Conservation (phyloP, 2,888 invertebrate genomes). For the Microplitis deprimator region DNA sequence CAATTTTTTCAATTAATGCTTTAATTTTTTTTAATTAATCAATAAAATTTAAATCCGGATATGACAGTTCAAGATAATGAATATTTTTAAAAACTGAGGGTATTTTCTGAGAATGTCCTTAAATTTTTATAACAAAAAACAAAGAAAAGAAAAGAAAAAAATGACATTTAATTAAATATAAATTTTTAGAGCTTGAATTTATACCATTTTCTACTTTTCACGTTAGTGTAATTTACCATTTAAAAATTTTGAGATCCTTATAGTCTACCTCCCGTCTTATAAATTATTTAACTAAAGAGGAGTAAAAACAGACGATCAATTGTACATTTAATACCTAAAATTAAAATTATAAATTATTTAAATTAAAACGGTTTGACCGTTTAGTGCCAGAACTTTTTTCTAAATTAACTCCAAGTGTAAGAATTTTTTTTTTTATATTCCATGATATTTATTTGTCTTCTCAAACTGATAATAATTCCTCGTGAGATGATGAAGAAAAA, state of each 20-base stretch:
- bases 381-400: constrained; percentile 27
- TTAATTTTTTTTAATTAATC: too few relatives aligned
- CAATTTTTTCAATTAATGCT: too few relatives aligned
- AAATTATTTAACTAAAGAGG: constrained; percentile 4
- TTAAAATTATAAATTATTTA: not conserved
- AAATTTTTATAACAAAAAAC: not conserved
- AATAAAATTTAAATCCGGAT: too few relatives aligned
- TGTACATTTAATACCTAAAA: not conserved
- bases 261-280: constrained; percentile 30
- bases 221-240: not conserved
- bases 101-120: not conserved
- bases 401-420: not conserved
- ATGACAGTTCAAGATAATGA: too few relatives aligned
- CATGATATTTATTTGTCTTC: constrained; percentile 12
- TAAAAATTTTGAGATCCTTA: constrained; percentile 8
- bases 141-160: not conserved
- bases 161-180: not conserved
- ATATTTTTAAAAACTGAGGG: not conserved
- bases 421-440: not conserved
- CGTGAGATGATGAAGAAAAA: not conserved
- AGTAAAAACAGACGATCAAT: constrained; percentile 15
- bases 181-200: constrained; percentile 11
- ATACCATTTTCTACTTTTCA: constrained; percentile 16
- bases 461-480: not conserved
- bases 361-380: constrained; percentile 30